Evolutionary conservation across 2,113 vertebrate species (phyloP).

Genomic region (Procapra przewalskii): DNA sequence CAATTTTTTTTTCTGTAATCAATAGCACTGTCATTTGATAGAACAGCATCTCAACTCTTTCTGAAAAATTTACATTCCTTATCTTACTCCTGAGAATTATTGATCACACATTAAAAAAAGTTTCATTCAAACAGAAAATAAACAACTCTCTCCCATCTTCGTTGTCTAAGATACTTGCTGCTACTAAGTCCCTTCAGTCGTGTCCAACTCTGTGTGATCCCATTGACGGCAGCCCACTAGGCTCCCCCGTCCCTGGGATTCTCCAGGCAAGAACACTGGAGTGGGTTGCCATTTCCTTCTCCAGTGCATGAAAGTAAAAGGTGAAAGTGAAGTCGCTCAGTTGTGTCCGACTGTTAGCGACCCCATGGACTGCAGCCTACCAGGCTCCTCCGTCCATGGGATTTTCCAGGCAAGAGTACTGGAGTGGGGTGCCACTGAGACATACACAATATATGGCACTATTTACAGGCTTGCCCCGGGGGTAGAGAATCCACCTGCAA

Average conservation of each 20-base stretch:
- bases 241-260: too few species aligned
- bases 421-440: neutral
- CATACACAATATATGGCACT: neutral
- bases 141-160: neutral
- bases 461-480: neutral
- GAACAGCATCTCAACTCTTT: neutral
- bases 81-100: constrained; percentile 1
- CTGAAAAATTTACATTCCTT: neutral
- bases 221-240: too few species aligned
- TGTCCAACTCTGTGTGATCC: too few species aligned
- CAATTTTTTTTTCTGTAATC: neutral
- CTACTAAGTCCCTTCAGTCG: too few species aligned
- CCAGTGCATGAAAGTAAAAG: too few species aligned
- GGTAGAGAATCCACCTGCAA: neutral
- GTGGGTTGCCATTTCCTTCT: too few species aligned
- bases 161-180: neutral
- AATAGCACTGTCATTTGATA: neutral
- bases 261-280: too few species aligned
- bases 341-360: too few species aligned
- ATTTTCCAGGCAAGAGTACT: too few species aligned
- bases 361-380: too few species aligned
- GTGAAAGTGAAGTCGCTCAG: too few species aligned
- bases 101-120: neutral
- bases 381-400: too few species aligned
- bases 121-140: neutral